phyloP scores from a whole-genome alignment of 2,797 vertebrate genomes.

The Oreonectes daqikongensis region DNA sequence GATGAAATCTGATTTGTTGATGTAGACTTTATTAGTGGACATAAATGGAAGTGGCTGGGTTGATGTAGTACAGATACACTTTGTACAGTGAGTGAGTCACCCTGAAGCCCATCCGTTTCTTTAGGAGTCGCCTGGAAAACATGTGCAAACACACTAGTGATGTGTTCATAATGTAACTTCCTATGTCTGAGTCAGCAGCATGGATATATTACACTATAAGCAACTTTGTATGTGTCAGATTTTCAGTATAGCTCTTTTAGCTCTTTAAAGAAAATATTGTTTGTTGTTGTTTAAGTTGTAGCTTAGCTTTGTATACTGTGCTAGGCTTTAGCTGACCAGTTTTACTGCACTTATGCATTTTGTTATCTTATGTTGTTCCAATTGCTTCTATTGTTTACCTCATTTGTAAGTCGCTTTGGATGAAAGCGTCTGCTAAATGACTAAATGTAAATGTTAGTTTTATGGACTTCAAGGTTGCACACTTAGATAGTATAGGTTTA shows the following conservation, averaged over 20 bases:
- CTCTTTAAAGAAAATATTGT: no score
- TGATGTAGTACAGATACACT: background rate
- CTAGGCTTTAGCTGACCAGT: no score
- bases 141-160: background rate
- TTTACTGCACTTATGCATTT: no score
- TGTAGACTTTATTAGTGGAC: background rate
- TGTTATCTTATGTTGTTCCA: no score
- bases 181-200: constrained; percentile 12
- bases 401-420: no score
- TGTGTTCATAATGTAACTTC: background rate
- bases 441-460: no score
- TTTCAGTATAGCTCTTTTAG: no score
- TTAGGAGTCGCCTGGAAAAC: background rate
- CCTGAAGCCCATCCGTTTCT: background rate
- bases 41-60: background rate
- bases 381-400: no score
- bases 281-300: no score
- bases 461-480: no score
- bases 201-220: background rate
- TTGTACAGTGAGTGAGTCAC: background rate
- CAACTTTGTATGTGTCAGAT: background rate
- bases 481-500: background rate
- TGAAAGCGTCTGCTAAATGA: no score
- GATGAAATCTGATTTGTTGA: background rate
- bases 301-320: no score